Base-by-base conservation (phyloP, 2,797 vertebrate genomes). In the Anguilla megastoma region DNA sequence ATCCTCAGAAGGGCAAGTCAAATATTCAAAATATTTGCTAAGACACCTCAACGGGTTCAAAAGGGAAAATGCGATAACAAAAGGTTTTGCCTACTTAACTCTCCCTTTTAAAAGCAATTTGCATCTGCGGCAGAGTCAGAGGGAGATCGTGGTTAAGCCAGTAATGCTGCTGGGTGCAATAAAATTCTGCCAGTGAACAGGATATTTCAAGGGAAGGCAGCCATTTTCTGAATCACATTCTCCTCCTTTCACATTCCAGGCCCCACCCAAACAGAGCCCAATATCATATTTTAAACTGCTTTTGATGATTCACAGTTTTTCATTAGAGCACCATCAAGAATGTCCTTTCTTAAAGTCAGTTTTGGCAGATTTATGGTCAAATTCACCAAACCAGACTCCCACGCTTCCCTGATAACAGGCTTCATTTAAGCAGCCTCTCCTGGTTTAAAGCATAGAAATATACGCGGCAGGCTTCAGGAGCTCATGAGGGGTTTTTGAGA, bases 51-150 rank as follows among this genome's bases (percentile, higher is more conserved):
- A 48, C 2, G 36, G 24, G 79, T 82, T 82, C 41, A 50, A 82
- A n/a, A n/a, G 2, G 27, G 45, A 50, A 82, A 50, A n/a, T 50
- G 41, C 9, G 79, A 82, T 50, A 82, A 30, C 45, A 48, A 50
- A 45, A 50, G 18, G 79, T 36, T 82, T 82, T 50, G 79, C 79
- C 21, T 50, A 48, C 8, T 50, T 24, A 50, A 50, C 45, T 50
- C 45, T n/a, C 7, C 3, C 41, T 50, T 82, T 82, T 27, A 82
- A n/a, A 82, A 21, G 8, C 45, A 48, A 50, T 82, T 82, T 82
- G 79, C 79, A 48, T 82, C 41, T n/a, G 79, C 50, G 79, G 79
- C 41, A 82, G 79, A 80, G 76, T 80, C 76, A 54, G 52, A 16
- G 41, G 18, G 79, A 50, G 4, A 50, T 21, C 16, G 4, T 8